Evolutionary conservation across 2,797 vertebrate species (phyloP), one percentile per base, ranked within the genome.

Genomic region (Pseudomugil tenellus): DNA sequence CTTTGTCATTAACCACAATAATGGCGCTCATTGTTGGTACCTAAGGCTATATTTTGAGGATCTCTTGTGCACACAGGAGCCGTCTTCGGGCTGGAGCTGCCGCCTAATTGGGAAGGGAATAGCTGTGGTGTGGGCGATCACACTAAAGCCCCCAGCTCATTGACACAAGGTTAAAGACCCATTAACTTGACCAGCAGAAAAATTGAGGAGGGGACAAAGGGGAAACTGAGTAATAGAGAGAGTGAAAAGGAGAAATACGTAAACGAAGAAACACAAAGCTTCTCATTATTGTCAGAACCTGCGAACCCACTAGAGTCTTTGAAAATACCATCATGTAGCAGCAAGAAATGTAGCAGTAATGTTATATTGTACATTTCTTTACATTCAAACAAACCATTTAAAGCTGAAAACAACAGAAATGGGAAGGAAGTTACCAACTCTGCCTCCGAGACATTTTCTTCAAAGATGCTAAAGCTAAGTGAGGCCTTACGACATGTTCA

Each of bases 161-260:
- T 90, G 89, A 91, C 84, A 90, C 84, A 54, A 81, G 89, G 89
- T 90, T 92, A 92, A 92, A 92, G 90, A 90, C 83, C 89, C 85
- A 92, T 92, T 92, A 91, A 87, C 79, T 81, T 84, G 79, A 84
- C 86, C 84, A 80, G 77, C 54, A 53, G 66, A 81, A 82, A 79
- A 77, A 81, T 41, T 72, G 70, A 77, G 58, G 69, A 76, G 74
- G 63, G 67, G 70, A 81, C 76, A 85, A 78, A 77, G 72, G 71
- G 49, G 73, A 74, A 70, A 63, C 31, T 3, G 58, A 62, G 55
- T 23, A 51, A 51, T 51, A 58, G 48, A 61, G 60, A 55, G 39
- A 35, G 39, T 37, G 37, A 57, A n/a, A 68, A 16, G 10, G 19
- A 66, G 8, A 21, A 56, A 39, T 41, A 25, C 37, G 29, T 58